Base-by-base conservation (phyloP, 2,113 vertebrate species). In the Microcebus lehilahytsara region DNA sequence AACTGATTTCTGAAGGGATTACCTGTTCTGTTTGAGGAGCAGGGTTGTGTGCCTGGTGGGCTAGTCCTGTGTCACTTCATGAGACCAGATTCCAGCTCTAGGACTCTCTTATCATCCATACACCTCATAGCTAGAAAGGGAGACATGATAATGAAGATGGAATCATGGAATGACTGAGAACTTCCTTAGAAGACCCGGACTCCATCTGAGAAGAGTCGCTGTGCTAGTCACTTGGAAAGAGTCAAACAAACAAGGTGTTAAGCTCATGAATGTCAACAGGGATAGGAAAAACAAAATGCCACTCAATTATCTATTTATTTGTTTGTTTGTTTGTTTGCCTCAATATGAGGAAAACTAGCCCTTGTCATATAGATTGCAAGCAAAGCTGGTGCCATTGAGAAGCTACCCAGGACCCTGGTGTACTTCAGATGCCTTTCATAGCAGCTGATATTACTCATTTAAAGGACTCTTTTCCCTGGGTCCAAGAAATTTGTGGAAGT, bases 1-100 rank as follows among this genome's bases (percentile, higher is more conserved):
- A 27, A 2, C 7, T 71, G 5, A 56, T 16, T 66, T 23, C 13
- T 46, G 72, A 30, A 14, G 30, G 14, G 14, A 12, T 25, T 34
- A 9, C 2, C 20, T 27, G 22, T 9, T 69, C 2, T 56, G 11
- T 64, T 75, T n/a, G 14, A n/a, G 25, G 27, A 27, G 27, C 1
- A 1, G 17, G 5, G 5, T 5, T 69, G 25, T 37, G 22, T 60
- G 37, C 20, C 0, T 9, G 1, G 2, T 69, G 11, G 10, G 22
- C 37, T 87, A 69, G 34, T 22, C 16, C 20, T n/a, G 10, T 19
- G 16, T 7, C 0, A 22, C 11, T 69, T 60, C 66, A 20, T 79
- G 16, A 16, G 46, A 12, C 4, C 12, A 77, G 12, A 66, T 23
- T 46, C 27, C 14, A 10, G 20, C 6, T 66, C 8, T n/a, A 32